Evolutionary conservation across 2,888 invertebrate species (phyloP).

Genomic region (Acleris laterana): DNA sequence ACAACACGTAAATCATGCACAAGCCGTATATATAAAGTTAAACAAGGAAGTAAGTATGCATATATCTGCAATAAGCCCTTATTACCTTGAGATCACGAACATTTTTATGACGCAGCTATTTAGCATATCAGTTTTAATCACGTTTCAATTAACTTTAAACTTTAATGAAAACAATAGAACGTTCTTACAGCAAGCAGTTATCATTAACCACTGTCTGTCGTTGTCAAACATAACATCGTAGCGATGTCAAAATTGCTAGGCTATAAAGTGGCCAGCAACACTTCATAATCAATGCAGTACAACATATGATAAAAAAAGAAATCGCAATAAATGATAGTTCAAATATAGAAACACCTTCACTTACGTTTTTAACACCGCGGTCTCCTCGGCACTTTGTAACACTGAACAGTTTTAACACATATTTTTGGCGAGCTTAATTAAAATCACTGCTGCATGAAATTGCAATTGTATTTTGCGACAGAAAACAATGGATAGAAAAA

Average conservation of each 20-base stretch:
- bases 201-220: constrained; percentile 30
- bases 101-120: constrained; percentile 46
- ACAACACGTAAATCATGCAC: constrained; percentile 48
- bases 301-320: constrained; percentile 54
- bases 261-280: constrained; percentile 31
- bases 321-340: constrained; percentile 55
- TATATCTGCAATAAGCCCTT: constrained; percentile 46
- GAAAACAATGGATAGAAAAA: constrained; percentile 74
- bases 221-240: constrained; percentile 32
- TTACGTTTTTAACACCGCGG: constrained; percentile 59
- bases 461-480: constrained; percentile 69
- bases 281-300: constrained; percentile 38
- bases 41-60: constrained; percentile 52
- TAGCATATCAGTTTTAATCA: constrained; percentile 51
- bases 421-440: constrained; percentile 55
- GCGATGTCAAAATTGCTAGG: constrained; percentile 19
- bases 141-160: constrained; percentile 45
- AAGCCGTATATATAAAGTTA: constrained; percentile 46
- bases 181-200: constrained; percentile 32
- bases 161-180: constrained; percentile 44
- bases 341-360: constrained; percentile 57
- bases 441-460: constrained; percentile 55
- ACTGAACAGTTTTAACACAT: constrained; percentile 58
- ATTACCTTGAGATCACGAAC: constrained; percentile 63
- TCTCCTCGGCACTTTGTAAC: constrained; percentile 52